Conservation (phyloP, 2,113 vertebrate species). For the Gobio gobio region DNA sequence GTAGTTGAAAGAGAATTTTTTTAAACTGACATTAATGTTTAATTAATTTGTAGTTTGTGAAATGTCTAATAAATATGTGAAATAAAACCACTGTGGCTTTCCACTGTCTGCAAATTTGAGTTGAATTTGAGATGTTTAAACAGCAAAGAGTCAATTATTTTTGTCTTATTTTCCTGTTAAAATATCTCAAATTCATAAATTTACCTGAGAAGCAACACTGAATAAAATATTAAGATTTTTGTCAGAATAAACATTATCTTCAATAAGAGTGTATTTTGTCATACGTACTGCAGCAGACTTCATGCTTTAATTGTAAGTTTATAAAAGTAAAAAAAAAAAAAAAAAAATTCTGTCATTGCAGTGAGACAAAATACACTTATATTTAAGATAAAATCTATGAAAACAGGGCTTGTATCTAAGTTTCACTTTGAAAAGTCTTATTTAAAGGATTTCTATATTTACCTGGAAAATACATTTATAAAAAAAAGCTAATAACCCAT, state of each 20-base stretch:
- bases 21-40: neutral
- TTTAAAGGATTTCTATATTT: too few relatives aligned
- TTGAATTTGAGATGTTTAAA: neutral
- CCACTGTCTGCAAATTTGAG: neutral
- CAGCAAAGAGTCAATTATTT: neutral
- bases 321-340: neutral
- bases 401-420: too few relatives aligned
- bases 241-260: neutral
- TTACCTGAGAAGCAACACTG: neutral
- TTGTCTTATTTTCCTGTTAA: neutral
- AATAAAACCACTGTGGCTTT: neutral
- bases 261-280: neutral
- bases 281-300: neutral
- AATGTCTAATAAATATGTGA: neutral
- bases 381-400: too few relatives aligned
- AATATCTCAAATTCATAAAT: neutral
- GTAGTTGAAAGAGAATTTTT: slow-evolving; percentile 12
- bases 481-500: too few relatives aligned
- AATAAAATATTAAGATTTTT: neutral
- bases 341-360: neutral
- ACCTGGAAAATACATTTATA: too few relatives aligned
- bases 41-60: neutral
- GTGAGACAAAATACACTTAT: neutral
- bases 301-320: neutral
- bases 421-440: too few relatives aligned